These are phyloP conservation scores for Abrostola triplasia DNA, from an alignment of 2,888 invertebrate species.

Conservation along the genomic window DNA sequence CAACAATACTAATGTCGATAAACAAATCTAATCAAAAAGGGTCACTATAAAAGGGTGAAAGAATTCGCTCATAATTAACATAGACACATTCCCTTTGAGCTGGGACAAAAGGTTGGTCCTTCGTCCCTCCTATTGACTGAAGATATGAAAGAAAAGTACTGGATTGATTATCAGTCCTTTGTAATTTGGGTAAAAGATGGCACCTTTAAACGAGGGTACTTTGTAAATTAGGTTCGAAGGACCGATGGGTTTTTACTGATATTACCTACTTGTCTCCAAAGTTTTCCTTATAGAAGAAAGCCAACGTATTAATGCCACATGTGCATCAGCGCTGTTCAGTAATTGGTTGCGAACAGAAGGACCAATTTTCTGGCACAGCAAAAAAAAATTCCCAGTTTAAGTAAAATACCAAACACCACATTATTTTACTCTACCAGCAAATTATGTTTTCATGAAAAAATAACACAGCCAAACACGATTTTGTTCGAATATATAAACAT, in stretches of 20 bases:
- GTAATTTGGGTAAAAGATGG: slow-evolving; percentile 43
- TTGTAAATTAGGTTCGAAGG: slow-evolving; percentile 38
- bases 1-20: slow-evolving; percentile 7
- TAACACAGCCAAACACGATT: background rate
- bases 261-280: slow-evolving; percentile 25
- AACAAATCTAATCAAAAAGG: slow-evolving; percentile 7
- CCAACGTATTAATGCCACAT: slow-evolving; percentile 10
- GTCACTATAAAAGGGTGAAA: slow-evolving; percentile 8
- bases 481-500: background rate
- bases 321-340: background rate
- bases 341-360: background rate
- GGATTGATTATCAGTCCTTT: slow-evolving; percentile 48
- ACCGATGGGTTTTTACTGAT: slow-evolving; percentile 17
- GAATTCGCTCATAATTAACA: slow-evolving; percentile 37
- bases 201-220: slow-evolving; percentile 34
- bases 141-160: slow-evolving; percentile 44
- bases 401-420: too few relatives aligned
- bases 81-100: slow-evolving; percentile 24
- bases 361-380: too few relatives aligned
- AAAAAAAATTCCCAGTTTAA: too few relatives aligned
- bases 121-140: slow-evolving; percentile 24
- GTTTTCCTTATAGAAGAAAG: slow-evolving; percentile 22
- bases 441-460: background rate
- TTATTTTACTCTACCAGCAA: too few relatives aligned
- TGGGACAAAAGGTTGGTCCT: slow-evolving; percentile 33